Conservation (phyloP, 2,888 invertebrate species). For the Pardosa pseudoannulata region DNA sequence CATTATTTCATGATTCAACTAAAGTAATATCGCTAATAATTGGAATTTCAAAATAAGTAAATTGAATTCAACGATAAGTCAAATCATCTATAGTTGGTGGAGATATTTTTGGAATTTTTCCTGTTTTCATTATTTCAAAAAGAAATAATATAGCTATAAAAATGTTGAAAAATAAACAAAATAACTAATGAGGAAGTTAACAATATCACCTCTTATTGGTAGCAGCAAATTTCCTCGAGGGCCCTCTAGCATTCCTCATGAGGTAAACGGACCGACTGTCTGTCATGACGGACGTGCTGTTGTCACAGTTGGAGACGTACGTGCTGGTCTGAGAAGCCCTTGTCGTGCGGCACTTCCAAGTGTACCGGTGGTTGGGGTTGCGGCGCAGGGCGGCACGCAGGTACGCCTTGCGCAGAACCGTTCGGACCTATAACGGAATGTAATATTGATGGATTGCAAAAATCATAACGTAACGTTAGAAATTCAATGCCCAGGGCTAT, state of each 20-base stretch:
- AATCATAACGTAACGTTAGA: too few species aligned
- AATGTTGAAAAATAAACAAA: too few species aligned
- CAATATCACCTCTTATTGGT: background rate
- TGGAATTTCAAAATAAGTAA: too few species aligned
- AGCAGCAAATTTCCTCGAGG: background rate
- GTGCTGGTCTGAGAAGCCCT: conserved; percentile 65
- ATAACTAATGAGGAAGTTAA: background rate
- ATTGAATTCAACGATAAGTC: too few species aligned
- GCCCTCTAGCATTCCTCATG: background rate
- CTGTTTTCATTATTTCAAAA: too few species aligned
- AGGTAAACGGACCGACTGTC: conserved; percentile 38
- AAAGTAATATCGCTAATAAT: too few species aligned
- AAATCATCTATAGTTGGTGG: too few species aligned
- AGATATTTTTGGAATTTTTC: too few species aligned
- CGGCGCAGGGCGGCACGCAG: conserved; percentile 73
- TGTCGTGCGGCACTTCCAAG: conserved; percentile 68
- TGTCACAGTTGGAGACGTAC: conserved; percentile 71
- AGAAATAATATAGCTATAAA: too few species aligned
- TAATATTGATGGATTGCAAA: too few species aligned
- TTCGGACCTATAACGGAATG: conserved; percentile 72
- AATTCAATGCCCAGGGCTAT: too few species aligned
- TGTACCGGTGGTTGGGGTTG: conserved; percentile 73
- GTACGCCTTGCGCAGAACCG: conserved; percentile 73
- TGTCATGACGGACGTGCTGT: background rate
- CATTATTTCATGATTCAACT: too few species aligned